These are phyloP conservation scores for Zosterops pallidus DNA, from an alignment of 2,113 vertebrate species.

Conservation along the genomic window DNA sequence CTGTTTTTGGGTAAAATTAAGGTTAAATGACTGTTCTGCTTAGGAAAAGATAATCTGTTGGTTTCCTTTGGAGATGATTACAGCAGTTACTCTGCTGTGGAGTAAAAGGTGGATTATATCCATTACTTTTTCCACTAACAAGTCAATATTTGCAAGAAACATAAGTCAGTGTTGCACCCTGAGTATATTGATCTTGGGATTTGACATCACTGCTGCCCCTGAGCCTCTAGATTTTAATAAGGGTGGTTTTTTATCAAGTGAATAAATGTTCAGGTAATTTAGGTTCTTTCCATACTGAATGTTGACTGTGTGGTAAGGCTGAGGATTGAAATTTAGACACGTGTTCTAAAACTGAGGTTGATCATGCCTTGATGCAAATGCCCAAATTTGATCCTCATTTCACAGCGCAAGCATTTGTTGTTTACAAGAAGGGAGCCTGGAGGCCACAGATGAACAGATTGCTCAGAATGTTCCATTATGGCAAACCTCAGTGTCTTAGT, in stretches of 20 bases:
- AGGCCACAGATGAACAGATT: neutral
- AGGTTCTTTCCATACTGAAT: neutral
- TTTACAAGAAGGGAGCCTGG: neutral
- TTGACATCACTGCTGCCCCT: neutral
- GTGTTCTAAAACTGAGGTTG: neutral
- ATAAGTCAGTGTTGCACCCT: neutral
- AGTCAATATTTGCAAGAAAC: neutral
- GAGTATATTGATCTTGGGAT: neutral
- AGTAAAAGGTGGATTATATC: neutral
- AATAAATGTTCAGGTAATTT: neutral
- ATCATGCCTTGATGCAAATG: neutral
- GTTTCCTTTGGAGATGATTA: neutral
- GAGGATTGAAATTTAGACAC: neutral
- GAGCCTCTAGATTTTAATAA: neutral
- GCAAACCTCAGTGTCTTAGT: neutral
- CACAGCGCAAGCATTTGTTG: rapidly evolving
- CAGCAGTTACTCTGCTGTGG: neutral
- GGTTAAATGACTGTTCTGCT: neutral
- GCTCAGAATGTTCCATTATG: neutral
- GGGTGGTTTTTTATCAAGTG: neutral
- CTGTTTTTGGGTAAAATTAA: neutral
- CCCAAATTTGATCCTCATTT: neutral
- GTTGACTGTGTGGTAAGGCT: neutral
- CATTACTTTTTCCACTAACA: neutral
- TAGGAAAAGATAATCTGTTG: neutral